Evolutionary conservation across 2,113 vertebrate genomes (phyloP), one percentile per base, ranked within the genome.

Genomic region (Calyptommatus sinebrachiatus): DNA sequence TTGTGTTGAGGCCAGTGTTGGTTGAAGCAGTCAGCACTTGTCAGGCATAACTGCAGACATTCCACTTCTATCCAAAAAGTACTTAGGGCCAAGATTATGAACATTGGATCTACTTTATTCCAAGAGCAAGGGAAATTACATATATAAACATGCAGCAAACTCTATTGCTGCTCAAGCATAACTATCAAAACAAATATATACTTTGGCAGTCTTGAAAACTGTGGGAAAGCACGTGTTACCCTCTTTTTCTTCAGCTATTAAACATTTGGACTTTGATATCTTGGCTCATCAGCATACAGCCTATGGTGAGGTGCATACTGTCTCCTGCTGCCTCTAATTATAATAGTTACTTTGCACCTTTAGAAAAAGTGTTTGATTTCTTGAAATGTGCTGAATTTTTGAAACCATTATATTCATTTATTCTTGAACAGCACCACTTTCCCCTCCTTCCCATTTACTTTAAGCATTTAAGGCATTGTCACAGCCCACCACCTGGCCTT

Each of bases 241-340:
- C 48, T 71, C 20, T 28, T 77, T 81, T 79, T n/a, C 70, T 77
- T 70, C 50, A 3, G 20, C 1, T 20, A 9, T 16, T 60, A 1
- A 28, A 68, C 20, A 4, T 57, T 8, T 28, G 29, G 29, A 7
- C 48, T 9, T 1, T 4, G 50, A 29, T 71, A 21, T 31, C 53
- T 78, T 82, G 62, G 86, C 81, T 67, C 82, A 84, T 67, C 73
- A 74, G 41, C 45, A 7, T 46, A 73, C 46, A 50, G 82, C 88
- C 88, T 91, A 50, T 62, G n/a, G 76, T 35, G 87, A 90, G 90
- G 87, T 90, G 85, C 77, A 87, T 62, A 1, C 62, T 7, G 85
- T 84, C 89, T 79, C 82, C 86, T 85, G 86, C 88, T 18, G 48
- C 6, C 81, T 48, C 72, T 71, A 68, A 12, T 67, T 68, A 41